Conservation (phyloP, 2,888 invertebrate genomes). For the Drosophila meridiana region DNA sequence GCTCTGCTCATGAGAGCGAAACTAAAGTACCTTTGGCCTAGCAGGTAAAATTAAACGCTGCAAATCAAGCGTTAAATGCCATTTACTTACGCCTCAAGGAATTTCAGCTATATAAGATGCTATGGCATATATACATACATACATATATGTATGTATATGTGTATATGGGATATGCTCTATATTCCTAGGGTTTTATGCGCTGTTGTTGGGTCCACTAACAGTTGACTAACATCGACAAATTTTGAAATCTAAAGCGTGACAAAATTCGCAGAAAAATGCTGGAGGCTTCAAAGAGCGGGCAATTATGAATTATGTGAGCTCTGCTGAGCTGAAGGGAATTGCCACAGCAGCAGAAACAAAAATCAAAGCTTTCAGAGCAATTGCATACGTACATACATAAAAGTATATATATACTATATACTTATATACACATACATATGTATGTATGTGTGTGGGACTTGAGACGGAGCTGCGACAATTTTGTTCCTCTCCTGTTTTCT, state of each 20-base stretch:
- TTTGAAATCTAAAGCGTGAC: slow-evolving; percentile 76
- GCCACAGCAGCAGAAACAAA: slow-evolving; percentile 69
- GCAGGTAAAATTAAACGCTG: slow-evolving; percentile 73
- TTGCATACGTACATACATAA: slow-evolving; percentile 25
- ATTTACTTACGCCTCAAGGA: slow-evolving; percentile 81
- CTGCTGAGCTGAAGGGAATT: slow-evolving; percentile 37
- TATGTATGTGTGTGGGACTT: slow-evolving; percentile 1
- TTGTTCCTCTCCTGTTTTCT: slow-evolving; percentile 21
- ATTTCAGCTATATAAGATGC: slow-evolving; percentile 35
- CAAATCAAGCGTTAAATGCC: slow-evolving; percentile 83
- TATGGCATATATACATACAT: not conserved
- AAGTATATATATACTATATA: not conserved
- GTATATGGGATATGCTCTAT: slow-evolving; percentile 6
- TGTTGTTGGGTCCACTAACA: slow-evolving; percentile 51
- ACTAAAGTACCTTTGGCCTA: slow-evolving; percentile 46
- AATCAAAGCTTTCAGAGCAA: slow-evolving; percentile 44
- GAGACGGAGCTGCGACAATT: slow-evolving; percentile 35
- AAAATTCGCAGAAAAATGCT: slow-evolving; percentile 63
- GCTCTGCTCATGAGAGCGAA: slow-evolving; percentile 27
- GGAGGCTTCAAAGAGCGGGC: slow-evolving; percentile 29
- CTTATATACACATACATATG: slow-evolving; percentile 1
- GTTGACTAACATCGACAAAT: slow-evolving; percentile 74
- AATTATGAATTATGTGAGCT: slow-evolving; percentile 46
- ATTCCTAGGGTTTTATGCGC: slow-evolving; percentile 18
- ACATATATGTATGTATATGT: no score